phyloP scores from a whole-genome alignment of 2,888 invertebrate genomes.

The Cephus spinipes region DNA sequence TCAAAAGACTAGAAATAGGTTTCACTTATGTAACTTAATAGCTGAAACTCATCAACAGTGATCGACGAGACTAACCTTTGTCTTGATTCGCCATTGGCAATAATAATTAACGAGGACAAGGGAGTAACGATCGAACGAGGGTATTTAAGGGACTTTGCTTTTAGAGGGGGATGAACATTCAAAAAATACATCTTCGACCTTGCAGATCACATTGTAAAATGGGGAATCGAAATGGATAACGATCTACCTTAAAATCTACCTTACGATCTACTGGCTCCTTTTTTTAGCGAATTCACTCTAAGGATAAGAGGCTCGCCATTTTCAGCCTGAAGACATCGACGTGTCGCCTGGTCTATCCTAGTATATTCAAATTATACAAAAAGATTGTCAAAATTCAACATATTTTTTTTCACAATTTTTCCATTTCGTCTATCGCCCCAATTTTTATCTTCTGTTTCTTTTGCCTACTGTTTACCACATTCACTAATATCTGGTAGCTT shows the following conservation, averaged over 20 bases:
- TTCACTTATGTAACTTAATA: conserved; percentile 12
- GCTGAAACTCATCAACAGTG: conserved; percentile 16
- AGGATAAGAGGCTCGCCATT: neutral
- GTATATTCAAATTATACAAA: conserved; percentile 52
- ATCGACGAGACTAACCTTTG: conserved; percentile 9
- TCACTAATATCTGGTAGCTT: neutral
- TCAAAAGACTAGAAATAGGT: conserved; percentile 34
- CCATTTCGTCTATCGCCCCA: neutral
- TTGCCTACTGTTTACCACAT: neutral
- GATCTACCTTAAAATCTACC: conserved; percentile 4
- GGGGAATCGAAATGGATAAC: conserved; percentile 8
- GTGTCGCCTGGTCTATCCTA: conserved; percentile 15
- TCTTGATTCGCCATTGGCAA: conserved; percentile 11
- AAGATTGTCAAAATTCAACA: conserved; percentile 58
- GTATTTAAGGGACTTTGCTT: neutral
- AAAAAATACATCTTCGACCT: conserved; percentile 14
- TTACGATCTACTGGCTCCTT: conserved; percentile 7
- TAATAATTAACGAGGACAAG: conserved; percentile 1
- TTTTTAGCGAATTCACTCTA: conserved; percentile 7
- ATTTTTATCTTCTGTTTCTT: neutral
- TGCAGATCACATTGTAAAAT: conserved; percentile 13
- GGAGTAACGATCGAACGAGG: conserved; percentile 1
- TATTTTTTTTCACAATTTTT: conserved; percentile 16
- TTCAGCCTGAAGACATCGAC: neutral
- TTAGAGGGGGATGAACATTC: conserved; percentile 11